Evolutionary conservation across 2,888 invertebrate species (phyloP).

Genomic region (Epirrita christyi): DNA sequence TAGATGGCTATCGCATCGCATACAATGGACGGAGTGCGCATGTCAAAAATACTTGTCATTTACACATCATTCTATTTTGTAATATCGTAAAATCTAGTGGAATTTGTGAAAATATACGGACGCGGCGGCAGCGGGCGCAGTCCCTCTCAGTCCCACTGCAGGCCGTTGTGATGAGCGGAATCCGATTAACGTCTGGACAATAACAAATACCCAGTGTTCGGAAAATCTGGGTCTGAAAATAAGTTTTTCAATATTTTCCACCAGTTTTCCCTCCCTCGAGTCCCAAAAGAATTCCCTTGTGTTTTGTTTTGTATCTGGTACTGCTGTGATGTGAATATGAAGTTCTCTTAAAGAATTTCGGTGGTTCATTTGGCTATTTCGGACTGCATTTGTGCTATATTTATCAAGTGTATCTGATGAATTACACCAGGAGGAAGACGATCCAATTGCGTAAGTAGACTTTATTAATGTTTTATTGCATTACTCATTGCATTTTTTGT

Average conservation of each 20-base stretch:
- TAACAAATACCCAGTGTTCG: conserved; percentile 45
- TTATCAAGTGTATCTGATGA: conserved; percentile 68
- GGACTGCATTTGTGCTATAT: conserved; percentile 71
- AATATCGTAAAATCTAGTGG: conserved; percentile 71
- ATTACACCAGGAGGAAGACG: conserved; percentile 58
- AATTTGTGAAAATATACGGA: conserved; percentile 68
- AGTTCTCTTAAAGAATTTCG: conserved; percentile 56
- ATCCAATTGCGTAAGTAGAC: conserved; percentile 76
- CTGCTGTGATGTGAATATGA: conserved; percentile 60
- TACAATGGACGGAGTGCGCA: conserved; percentile 66
- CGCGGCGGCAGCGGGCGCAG: conserved; percentile 64
- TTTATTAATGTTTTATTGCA: conserved; percentile 19
- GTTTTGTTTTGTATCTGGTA: conserved; percentile 55
- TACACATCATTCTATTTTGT: conserved; percentile 75
- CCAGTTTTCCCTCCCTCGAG: conserved; percentile 53
- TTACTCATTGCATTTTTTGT: neutral
- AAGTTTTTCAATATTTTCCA: conserved; percentile 56
- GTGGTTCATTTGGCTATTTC: conserved; percentile 62
- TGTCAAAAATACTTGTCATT: conserved; percentile 81
- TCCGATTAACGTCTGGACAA: conserved; percentile 49
- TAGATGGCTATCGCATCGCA: conserved; percentile 54
- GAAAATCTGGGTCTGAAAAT: conserved; percentile 50
- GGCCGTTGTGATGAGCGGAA: conserved; percentile 56
- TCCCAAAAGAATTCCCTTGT: conserved; percentile 39
- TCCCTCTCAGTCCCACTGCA: conserved; percentile 41